A percentile compares a stretch with the other conserved stretches of the same genome.
phyloP scores from a whole-genome alignment of 2,113 vertebrate species.

The Rallus limicola region DNA sequence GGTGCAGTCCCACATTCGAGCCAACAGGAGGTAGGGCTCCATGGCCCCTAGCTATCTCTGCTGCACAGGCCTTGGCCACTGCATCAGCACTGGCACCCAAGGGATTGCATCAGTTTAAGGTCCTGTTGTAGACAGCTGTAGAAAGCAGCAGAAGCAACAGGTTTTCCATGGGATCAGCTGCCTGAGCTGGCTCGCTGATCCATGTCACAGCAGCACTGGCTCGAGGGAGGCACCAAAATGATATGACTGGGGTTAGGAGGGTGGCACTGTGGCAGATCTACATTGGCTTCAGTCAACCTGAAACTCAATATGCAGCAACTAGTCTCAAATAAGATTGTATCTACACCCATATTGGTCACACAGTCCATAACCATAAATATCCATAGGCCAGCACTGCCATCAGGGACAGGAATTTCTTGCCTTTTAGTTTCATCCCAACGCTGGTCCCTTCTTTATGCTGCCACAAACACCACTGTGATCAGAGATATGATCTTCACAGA shows the following conservation, averaged over 20 bases:
- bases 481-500: not conserved
- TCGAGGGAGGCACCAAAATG: rapidly evolving
- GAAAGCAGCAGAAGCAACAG: not conserved
- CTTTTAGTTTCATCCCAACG: not conserved
- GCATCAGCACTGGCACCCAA: not conserved
- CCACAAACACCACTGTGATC: not conserved
- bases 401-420: not conserved
- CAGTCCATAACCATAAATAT: not conserved
- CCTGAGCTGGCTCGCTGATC: not conserved
- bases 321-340: not conserved
- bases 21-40: not conserved
- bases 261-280: not conserved
- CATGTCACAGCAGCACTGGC: not conserved
- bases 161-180: not conserved
- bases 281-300: not conserved
- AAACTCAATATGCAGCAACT: not conserved
- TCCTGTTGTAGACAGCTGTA: not conserved
- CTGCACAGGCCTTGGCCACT: not conserved
- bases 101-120: not conserved
- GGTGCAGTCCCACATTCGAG: not conserved
- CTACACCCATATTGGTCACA: rapidly evolving
- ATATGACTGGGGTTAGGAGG: not conserved
- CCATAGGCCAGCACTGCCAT: not conserved
- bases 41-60: not conserved
- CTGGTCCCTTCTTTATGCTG: not conserved